Base-by-base conservation (phyloP, 2,888 invertebrate genomes). In the Eremobia ochroleuca region DNA sequence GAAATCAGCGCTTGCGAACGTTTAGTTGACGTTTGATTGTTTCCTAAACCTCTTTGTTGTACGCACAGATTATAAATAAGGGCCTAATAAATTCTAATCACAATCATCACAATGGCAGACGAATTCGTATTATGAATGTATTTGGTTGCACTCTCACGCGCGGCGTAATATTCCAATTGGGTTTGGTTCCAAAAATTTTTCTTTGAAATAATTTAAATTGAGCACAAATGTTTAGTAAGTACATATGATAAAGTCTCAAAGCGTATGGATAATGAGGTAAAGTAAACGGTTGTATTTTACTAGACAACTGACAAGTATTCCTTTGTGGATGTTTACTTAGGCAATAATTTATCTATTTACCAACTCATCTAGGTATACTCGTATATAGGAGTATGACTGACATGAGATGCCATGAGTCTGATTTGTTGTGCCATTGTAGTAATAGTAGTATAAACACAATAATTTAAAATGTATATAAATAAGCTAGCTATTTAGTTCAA, bases 51-150 rank as follows among this genome's bases (percentile, higher is more conserved):
- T 72, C 58, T 76, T 31, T 71, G 80, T 25, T n/a, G 71, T 71
- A 78, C 74, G 81, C 40, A 68, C 66, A 66, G 87, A 88, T 80
- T 87, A 85, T 83, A 79, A 88, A 88, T 88, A 68, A 75, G 65
- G 31, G 31, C 21, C 25, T 82, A 59, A 81, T 80, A 46, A 69
- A 88, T 84, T 88, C 87, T 71, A 74, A 85, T 65, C 87, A 88
- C 87, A 85, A n/a, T n/a, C n/a, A n/a, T n/a, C n/a, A n/a, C n/a
- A n/a, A n/a, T 18, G 21, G 46, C 55, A 55, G 65, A 73, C 82
- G 78, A 61, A 68, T 61, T 11, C 65, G 43, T 55, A 79, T 77
- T 73, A 73, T 76, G 25, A 62, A 76, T 76, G 58, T 77, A 85
- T 86, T 88, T 86, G 43, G 66, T 74, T 88, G 71, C 74, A 71